Evolutionary conservation across 2,797 vertebrate species (phyloP).

Genomic region (Epinephelus coioides): DNA sequence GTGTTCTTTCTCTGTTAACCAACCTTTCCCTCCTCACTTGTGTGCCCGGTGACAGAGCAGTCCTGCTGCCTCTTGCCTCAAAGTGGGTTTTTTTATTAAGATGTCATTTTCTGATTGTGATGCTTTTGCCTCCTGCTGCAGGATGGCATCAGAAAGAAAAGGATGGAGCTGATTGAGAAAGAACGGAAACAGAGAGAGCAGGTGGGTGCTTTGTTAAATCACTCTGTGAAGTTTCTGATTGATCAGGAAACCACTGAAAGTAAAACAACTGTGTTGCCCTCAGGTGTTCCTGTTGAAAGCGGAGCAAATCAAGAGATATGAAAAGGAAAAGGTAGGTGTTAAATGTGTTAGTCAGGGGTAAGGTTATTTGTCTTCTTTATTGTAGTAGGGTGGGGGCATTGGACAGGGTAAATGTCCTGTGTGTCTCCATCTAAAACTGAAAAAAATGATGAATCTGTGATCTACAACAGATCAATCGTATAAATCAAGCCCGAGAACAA

Average conservation of each 20-base stretch:
- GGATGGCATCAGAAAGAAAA: slow-evolving; percentile 91
- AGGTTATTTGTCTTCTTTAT: background rate
- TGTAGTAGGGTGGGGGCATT: background rate
- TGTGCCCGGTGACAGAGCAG: slow-evolving; percentile 63
- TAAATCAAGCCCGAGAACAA: slow-evolving; percentile 97
- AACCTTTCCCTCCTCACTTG: slow-evolving; percentile 39
- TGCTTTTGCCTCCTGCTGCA: slow-evolving; percentile 69
- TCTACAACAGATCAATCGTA: slow-evolving; percentile 88
- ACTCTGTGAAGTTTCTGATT: background rate
- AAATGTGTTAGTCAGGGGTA: background rate
- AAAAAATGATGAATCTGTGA: slow-evolving; percentile 17
- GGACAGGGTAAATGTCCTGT: background rate
- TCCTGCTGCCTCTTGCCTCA: slow-evolving; percentile 53
- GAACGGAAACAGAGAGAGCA: slow-evolving; percentile 93
- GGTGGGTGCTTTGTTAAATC: slow-evolving; percentile 76
- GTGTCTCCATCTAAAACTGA: slow-evolving; percentile 3
- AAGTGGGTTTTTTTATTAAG: background rate
- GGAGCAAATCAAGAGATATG: slow-evolving; percentile 92
- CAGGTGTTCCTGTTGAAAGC: slow-evolving; percentile 92
- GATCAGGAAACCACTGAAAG: background rate
- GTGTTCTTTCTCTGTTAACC: slow-evolving; percentile 35
- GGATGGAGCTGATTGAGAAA: slow-evolving; percentile 90
- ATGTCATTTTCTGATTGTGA: slow-evolving; percentile 52
- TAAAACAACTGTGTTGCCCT: slow-evolving; percentile 39
- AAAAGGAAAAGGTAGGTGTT: slow-evolving; percentile 92